phyloP scores from a whole-genome alignment of 2,797 vertebrate genomes.

The Rhadinocentrus ornatus region DNA sequence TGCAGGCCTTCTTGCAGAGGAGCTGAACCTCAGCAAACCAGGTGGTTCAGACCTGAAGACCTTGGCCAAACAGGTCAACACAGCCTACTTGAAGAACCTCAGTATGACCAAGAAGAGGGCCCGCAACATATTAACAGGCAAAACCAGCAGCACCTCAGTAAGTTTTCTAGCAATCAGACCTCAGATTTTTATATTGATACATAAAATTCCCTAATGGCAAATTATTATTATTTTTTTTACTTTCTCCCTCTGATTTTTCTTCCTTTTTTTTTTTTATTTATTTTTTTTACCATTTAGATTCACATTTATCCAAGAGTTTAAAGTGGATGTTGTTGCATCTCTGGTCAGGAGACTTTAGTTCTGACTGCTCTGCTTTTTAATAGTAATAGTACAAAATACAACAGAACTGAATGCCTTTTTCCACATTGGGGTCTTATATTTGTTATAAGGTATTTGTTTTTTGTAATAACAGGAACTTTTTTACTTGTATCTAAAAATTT shows the following conservation, averaged over 20 bases:
- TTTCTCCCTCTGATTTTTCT: background rate
- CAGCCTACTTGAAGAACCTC: conserved; percentile 96
- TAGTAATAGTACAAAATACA: background rate
- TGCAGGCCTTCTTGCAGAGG: conserved; percentile 90
- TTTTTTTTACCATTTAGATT: background rate
- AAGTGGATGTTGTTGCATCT: background rate
- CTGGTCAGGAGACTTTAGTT: background rate
- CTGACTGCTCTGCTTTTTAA: background rate
- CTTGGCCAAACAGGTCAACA: conserved; percentile 96
- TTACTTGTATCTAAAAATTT: background rate
- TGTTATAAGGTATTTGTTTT: background rate
- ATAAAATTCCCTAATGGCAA: background rate
- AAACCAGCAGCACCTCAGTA: conserved; percentile 94
- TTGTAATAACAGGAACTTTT: background rate
- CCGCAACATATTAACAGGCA: conserved; percentile 94
- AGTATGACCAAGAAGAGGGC: conserved; percentile 99
- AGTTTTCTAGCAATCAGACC: background rate
- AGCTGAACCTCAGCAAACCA: conserved; percentile 84
- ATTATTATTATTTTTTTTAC: background rate
- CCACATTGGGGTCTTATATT: background rate
- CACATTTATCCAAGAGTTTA: background rate
- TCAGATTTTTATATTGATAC: background rate
- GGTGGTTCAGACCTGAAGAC: conserved; percentile 93
- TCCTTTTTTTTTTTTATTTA: background rate
- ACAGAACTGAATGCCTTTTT: background rate